Percentiles rank a stretch among this genome's conserved stretches.
Evolutionary conservation across 2,113 vertebrate species (phyloP).

Genomic region (Pluvianellus socialis): DNA sequence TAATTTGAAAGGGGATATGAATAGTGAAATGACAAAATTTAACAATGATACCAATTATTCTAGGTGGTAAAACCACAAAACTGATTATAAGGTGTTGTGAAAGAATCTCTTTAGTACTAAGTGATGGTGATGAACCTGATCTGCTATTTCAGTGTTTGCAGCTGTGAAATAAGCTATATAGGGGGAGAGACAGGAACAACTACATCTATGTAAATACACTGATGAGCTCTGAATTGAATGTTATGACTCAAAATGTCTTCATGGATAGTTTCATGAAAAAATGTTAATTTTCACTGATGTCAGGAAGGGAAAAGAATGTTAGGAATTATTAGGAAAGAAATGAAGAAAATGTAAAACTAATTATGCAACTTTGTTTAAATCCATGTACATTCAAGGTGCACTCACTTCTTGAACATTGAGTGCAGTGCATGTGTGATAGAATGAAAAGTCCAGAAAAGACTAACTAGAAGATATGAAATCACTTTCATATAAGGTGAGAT

Average conservation of each 20-base stretch:
- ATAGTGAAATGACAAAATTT: neutral
- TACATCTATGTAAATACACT: neutral
- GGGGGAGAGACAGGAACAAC: neutral
- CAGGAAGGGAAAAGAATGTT: neutral
- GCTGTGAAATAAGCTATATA: neutral
- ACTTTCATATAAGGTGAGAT: neutral
- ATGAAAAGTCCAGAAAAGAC: neutral
- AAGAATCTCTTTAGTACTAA: neutral
- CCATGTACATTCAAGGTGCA: neutral
- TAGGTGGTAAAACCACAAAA: neutral
- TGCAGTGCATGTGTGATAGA: neutral
- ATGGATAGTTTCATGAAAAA: neutral
- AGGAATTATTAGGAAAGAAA: neutral
- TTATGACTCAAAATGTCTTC: neutral
- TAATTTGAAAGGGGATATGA: neutral
- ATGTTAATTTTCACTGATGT: neutral
- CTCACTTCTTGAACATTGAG: neutral
- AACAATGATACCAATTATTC: neutral
- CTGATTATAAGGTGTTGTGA: neutral
- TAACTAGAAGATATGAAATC: neutral
- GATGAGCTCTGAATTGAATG: neutral
- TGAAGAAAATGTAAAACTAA: neutral
- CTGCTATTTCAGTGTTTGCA: neutral
- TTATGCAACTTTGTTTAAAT: neutral
- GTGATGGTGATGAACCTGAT: neutral